phyloP scores from a whole-genome alignment of 2,888 invertebrate species.

The Cheiracanthium punctorium region DNA sequence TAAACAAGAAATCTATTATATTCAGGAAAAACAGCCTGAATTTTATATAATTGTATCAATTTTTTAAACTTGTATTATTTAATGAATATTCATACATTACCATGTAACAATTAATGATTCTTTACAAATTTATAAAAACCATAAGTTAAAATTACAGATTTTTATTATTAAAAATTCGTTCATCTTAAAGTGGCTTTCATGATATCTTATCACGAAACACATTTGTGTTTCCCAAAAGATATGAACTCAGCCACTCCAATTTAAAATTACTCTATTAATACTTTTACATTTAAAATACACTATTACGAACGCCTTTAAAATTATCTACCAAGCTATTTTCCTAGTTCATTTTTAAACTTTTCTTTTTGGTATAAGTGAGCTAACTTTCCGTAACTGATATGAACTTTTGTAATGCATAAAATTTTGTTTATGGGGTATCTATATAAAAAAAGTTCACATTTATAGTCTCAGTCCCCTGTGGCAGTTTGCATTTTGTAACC shows the following conservation, averaged over 20 bases:
- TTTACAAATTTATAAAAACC: background rate
- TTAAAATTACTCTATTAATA: constrained; percentile 1
- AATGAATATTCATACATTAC: background rate
- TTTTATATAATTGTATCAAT: too few relatives aligned
- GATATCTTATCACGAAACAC: background rate
- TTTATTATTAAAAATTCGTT: background rate
- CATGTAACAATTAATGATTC: background rate
- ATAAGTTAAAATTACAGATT: background rate
- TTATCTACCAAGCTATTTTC: background rate
- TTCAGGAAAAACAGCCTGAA: too few relatives aligned
- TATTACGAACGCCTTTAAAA: background rate
- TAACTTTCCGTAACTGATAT: background rate
- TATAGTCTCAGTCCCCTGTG: background rate
- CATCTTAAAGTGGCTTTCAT: background rate
- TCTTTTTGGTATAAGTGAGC: background rate
- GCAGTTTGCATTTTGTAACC: background rate
- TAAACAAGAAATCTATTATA: too few relatives aligned
- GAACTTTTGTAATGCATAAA: background rate
- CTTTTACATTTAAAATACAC: background rate
- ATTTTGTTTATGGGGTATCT: background rate
- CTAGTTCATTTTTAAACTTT: background rate
- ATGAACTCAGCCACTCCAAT: background rate
- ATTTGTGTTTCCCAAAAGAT: background rate
- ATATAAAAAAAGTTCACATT: background rate
- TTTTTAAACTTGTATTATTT: too few relatives aligned